These are phyloP conservation scores for Oryzias dopingdopingensis DNA, from an alignment of 2,797 vertebrate species.

Conservation along the genomic window DNA sequence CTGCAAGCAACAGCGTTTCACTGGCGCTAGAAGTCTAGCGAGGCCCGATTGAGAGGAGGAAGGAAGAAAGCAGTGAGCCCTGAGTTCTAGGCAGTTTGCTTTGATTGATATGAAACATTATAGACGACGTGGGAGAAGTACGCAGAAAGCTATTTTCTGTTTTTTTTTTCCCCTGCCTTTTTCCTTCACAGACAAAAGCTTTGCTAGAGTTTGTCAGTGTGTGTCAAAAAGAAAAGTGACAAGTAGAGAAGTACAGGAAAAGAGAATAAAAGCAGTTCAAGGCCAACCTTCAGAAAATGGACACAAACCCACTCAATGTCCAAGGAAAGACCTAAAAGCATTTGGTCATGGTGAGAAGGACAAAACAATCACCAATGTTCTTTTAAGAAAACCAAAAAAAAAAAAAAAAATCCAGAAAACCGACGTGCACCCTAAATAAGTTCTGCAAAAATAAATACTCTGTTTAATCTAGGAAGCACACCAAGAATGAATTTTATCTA, in stretches of 20 bases:
- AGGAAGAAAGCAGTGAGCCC: conserved; percentile 25
- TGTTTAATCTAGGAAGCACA: no score
- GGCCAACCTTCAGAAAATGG: conserved; percentile 16
- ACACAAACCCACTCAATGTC: conserved; percentile 22
- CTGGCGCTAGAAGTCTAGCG: conserved; percentile 58
- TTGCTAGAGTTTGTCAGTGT: conserved; percentile 28
- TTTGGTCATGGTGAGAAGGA: background rate
- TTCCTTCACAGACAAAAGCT: conserved; percentile 44
- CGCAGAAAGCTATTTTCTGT: conserved; percentile 57
- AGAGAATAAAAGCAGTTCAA: background rate
- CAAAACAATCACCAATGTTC: background rate
- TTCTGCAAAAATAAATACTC: no score
- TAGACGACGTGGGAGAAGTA: conserved; percentile 61
- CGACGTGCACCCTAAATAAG: no score
- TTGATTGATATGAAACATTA: conserved; percentile 77
- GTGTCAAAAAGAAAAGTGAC: conserved; percentile 4
- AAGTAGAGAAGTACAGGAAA: background rate
- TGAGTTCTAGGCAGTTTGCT: conserved; percentile 54
- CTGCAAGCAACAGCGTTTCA: conserved; percentile 68
- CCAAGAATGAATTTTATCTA: no score
- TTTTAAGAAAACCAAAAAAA: background rate
- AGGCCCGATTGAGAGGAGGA: conserved; percentile 38
- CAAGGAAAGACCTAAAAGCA: conserved; percentile 10
- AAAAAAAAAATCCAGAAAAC: no score
- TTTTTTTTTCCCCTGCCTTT: conserved; percentile 15